These are phyloP conservation scores for Drosophila subsilvestris DNA, from an alignment of 2,888 invertebrate species.

Conservation along the genomic window DNA sequence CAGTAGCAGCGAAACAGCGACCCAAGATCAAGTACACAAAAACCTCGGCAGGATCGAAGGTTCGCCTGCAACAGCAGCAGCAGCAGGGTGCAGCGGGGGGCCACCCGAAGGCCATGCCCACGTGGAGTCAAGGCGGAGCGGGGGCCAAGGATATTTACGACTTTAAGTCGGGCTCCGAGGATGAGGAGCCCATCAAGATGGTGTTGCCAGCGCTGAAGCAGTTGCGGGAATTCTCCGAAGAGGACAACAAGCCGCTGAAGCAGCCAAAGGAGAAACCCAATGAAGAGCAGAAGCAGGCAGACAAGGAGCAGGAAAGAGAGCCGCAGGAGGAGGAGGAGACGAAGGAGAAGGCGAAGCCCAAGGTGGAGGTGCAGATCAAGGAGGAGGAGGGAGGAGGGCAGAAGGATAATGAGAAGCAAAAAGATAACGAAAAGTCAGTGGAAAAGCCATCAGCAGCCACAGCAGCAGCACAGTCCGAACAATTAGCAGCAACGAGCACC, in stretches of 20 bases:
- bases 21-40: constrained; percentile 69
- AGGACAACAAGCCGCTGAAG: constrained; percentile 80
- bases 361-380: background rate
- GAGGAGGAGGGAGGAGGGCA: constrained; percentile 5
- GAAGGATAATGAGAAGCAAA: constrained; percentile 9
- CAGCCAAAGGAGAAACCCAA: constrained; percentile 42
- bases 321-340: constrained; percentile 5
- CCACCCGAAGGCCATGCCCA: constrained; percentile 27
- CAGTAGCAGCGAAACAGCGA: constrained; percentile 49
- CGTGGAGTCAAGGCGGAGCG: constrained; percentile 12
- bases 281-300: background rate
- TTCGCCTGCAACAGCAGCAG: constrained; percentile 49
- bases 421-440: constrained; percentile 5
- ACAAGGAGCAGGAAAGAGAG: constrained; percentile 2
- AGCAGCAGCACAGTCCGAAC: constrained; percentile 36
- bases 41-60: constrained; percentile 61
- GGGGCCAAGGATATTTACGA: constrained; percentile 81
- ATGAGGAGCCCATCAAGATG: constrained; percentile 84
- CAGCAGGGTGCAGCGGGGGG: constrained; percentile 5
- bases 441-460: background rate
- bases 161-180: constrained; percentile 83
- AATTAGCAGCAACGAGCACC: constrained; percentile 11
- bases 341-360: background rate
- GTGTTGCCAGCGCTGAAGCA: constrained; percentile 82
- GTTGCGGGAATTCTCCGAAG: constrained; percentile 82